phyloP scores from a whole-genome alignment of 2,888 invertebrate species.

The Rhimphoctona megacephalus region DNA sequence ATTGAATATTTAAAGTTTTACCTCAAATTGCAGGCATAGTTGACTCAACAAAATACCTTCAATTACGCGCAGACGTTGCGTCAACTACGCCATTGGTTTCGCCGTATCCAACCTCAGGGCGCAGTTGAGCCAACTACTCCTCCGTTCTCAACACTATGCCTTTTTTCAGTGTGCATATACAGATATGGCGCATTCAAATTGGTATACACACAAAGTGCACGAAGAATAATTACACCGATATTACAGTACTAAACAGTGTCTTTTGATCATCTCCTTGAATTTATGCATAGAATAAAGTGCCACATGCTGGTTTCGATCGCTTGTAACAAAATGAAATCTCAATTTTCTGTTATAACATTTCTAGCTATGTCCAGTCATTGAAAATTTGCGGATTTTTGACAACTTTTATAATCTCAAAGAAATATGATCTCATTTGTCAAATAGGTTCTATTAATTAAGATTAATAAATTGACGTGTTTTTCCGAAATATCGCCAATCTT shows the following conservation, averaged over 20 bases:
- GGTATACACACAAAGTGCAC: neutral
- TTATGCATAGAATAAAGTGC: neutral
- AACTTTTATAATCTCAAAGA: neutral
- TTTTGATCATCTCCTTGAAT: slow-evolving; percentile 13
- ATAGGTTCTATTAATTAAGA: neutral
- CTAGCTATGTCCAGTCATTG: neutral
- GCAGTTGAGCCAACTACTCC: too few relatives aligned
- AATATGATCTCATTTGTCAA: neutral
- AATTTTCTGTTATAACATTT: neutral
- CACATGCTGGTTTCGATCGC: neutral
- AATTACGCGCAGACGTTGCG: too few relatives aligned
- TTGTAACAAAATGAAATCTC: neutral
- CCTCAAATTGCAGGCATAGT: too few relatives aligned
- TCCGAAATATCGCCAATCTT: too few relatives aligned
- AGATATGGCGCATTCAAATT: neutral
- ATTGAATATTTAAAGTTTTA: too few relatives aligned
- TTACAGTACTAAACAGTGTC: slow-evolving; percentile 17
- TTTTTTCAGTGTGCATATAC: too few relatives aligned
- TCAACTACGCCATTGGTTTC: too few relatives aligned
- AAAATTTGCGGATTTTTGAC: neutral
- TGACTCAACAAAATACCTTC: too few relatives aligned
- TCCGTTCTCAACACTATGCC: too few relatives aligned
- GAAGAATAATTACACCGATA: slow-evolving; percentile 36
- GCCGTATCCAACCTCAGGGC: too few relatives aligned
- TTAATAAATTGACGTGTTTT: too few relatives aligned